These are phyloP conservation scores for Apodemus sylvaticus DNA, from an alignment of 2,113 vertebrate species.

Conservation along the genomic window DNA sequence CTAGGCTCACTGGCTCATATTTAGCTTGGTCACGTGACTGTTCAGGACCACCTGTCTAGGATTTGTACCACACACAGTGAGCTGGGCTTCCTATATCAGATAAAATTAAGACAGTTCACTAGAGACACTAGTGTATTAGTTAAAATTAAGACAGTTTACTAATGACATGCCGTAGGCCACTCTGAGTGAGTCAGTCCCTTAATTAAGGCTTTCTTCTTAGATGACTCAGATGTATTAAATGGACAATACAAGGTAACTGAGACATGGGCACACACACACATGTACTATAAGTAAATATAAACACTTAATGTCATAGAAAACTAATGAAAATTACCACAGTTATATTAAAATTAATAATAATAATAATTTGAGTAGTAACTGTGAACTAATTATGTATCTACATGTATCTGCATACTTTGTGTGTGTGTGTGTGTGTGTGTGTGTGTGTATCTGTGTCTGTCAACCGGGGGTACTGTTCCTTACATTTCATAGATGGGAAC, in stretches of 20 bases:
- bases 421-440: background rate
- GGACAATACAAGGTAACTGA: background rate
- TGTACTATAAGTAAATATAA: background rate
- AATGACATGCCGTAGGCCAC: background rate
- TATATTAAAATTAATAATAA: background rate
- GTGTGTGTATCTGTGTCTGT: background rate
- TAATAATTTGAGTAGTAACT: conserved; percentile 45
- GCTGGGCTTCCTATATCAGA: background rate
- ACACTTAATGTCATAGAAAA: background rate
- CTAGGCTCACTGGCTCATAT: background rate
- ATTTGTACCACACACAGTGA: background rate
- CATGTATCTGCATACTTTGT: background rate
- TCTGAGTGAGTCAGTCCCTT: background rate
- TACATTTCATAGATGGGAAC: conserved; percentile 13
- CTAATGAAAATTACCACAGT: conserved; percentile 7
- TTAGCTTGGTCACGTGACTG: background rate
- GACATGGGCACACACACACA: background rate
- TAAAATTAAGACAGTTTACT: background rate
- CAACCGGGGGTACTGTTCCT: background rate
- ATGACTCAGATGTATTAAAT: background rate
- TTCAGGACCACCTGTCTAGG: background rate
- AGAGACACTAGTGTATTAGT: background rate
- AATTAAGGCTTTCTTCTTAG: background rate
- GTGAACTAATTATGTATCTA: background rate
- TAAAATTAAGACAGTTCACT: background rate